Percentiles rank a stretch among this genome's conserved stretches.
These are phyloP conservation scores for Allolobophora icterica DNA, from an alignment of 2,888 invertebrate genomes.

Conservation along the genomic window DNA sequence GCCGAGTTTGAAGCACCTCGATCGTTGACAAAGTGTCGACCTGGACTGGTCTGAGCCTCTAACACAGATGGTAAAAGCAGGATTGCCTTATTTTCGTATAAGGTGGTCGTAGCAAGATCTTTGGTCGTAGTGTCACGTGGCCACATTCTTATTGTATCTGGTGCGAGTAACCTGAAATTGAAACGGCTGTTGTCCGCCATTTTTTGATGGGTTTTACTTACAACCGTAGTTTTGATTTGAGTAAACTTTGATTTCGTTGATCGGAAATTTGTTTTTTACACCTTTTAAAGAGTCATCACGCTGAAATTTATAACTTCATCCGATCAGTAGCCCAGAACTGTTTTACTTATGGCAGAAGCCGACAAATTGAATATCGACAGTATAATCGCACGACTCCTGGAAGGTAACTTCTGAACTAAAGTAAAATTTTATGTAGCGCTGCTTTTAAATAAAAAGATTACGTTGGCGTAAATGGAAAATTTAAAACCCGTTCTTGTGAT, in stretches of 20 bases:
- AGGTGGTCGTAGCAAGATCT: no score
- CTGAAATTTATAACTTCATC: background rate
- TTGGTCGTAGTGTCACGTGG: background rate
- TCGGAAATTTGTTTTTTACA: background rate
- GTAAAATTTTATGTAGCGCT: background rate
- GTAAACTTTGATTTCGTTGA: background rate
- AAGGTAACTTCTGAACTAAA: slow-evolving; percentile 75
- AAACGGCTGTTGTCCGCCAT: background rate
- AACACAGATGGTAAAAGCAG: no score
- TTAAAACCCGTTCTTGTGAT: background rate
- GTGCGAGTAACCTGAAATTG: background rate
- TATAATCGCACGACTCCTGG: slow-evolving; percentile 91
- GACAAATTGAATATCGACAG: slow-evolving; percentile 95
- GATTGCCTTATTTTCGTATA: no score
- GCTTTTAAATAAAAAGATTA: background rate
- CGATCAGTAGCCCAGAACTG: background rate
- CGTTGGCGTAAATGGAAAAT: background rate
- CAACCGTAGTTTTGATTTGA: background rate
- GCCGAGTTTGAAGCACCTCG: no score
- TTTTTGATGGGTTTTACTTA: background rate
- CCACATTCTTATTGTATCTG: background rate
- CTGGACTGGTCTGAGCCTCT: no score
- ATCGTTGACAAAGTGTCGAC: no score
- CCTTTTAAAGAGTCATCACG: background rate
- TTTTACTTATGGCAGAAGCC: slow-evolving; percentile 71